Evolutionary conservation across 2,113 vertebrate genomes (phyloP).

Genomic region (Tragulus kanchil): DNA sequence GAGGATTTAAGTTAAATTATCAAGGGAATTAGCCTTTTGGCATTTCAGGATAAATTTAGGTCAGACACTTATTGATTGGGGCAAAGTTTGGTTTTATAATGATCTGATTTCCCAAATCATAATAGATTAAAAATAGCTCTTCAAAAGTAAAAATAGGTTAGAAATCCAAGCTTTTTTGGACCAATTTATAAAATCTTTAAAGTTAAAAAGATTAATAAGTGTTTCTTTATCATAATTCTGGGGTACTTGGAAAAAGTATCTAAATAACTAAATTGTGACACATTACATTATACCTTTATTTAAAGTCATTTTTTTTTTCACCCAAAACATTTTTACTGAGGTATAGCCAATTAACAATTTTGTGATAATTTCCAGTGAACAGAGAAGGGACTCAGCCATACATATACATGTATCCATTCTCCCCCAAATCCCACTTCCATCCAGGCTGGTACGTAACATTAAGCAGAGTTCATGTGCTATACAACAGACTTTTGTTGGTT

Average conservation of each 20-base stretch:
- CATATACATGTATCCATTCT: no score
- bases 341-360: no score
- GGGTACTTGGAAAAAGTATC: neutral
- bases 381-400: no score
- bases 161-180: neutral
- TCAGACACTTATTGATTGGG: constrained; percentile 1
- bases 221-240: neutral
- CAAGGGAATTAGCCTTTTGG: neutral
- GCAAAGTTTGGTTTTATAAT: constrained; percentile 45
- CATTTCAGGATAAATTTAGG: neutral
- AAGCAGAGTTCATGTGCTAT: no score
- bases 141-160: constrained; percentile 53
- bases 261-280: neutral
- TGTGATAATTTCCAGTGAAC: no score
- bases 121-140: constrained; percentile 30
- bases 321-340: no score
- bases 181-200: constrained; percentile 35
- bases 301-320: constrained; percentile 55
- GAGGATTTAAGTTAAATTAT: neutral
- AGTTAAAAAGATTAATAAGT: neutral
- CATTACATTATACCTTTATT: constrained; percentile 1
- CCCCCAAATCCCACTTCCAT: no score
- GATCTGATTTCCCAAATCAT: neutral
- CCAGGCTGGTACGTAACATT: no score
- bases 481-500: no score